Percentiles rank a stretch among this genome's conserved stretches.
Evolutionary conservation across 2,797 vertebrate species (phyloP).

Genomic region (Corythornis leucogaster): DNA sequence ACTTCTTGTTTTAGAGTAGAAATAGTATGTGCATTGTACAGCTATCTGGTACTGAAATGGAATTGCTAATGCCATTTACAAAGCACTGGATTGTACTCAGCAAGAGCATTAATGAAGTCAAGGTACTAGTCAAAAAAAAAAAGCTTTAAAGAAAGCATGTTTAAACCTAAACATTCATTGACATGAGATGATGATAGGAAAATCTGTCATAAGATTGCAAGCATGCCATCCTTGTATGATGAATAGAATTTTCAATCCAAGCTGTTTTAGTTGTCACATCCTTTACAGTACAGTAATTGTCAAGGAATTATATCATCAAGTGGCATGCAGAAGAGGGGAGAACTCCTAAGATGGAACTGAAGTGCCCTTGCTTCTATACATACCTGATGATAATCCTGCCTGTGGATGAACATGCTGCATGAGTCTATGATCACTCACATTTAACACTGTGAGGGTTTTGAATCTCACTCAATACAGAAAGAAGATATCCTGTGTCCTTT

Average conservation of each 20-base stretch:
- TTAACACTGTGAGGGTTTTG: neutral
- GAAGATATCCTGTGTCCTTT: neutral
- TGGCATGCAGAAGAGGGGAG: neutral
- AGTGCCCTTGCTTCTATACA: neutral
- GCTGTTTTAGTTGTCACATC: neutral
- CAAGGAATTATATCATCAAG: neutral
- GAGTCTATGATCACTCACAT: neutral
- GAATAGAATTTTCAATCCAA: neutral
- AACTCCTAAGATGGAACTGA: neutral
- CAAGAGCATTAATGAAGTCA: neutral
- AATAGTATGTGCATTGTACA: neutral
- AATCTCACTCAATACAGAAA: neutral
- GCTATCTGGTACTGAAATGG: neutral
- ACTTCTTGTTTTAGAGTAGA: neutral
- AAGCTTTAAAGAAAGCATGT: neutral
- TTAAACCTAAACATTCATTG: neutral
- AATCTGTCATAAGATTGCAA: neutral
- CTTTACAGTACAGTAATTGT: neutral
- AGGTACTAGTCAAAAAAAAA: neutral
- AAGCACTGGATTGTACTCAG: neutral
- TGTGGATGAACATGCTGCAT: neutral
- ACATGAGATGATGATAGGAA: neutral
- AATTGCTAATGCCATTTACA: neutral
- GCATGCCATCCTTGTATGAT: neutral
- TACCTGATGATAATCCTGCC: neutral